Evolutionary conservation across 1,140 invertebrate genomes (phyloP), one percentile per base, ranked within the genome.

Genomic region (Matsumurasca onukii): DNA sequence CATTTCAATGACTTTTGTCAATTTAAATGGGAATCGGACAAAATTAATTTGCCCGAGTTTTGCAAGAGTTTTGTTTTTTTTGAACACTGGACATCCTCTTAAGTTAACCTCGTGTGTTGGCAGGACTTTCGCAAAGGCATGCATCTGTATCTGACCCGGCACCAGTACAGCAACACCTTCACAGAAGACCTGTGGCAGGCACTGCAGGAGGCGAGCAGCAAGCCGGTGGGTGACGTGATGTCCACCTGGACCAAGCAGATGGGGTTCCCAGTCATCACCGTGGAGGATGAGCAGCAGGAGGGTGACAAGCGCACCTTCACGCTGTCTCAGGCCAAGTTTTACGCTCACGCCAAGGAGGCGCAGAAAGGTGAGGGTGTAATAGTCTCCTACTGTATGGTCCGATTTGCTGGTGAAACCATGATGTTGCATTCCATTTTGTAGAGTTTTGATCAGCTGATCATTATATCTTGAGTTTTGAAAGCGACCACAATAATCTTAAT

Each of bases 151-250:
- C 80, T 99, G 67, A 94, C 88, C 2, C 86, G 89, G 68, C 92
- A 97, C 82, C 89, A 91, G 79, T 97, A 96, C 76, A 85, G 82
- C 34, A 98, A 99, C 78, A 95, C 97, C 2, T 89, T 90, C 73
- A 99, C 98, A 9, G 91, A 95, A 78, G 94, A 99, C 79, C 82
- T 99, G 55, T 99, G 97, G 97, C 83, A 85, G 1, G 90, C 94
- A 0, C 82, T 99, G 57, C 92, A 91, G 75, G 89, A 94, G 76
- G 90, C 93, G 0, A 97, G 94, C 71, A 90, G 89, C 0, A 96
- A 98, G 79, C 92, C 95, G n/a, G 91, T 99, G 0, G 86, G 85
- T 3, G 85, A 86, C 31, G 89, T 99, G 0, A 99, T 99, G 98
- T 91, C 91, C 0, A 92, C 91, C 15, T 99, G 97, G 97, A 98